Conservation (phyloP, 2,797 vertebrate species). For the Muscicapa striata region DNA sequence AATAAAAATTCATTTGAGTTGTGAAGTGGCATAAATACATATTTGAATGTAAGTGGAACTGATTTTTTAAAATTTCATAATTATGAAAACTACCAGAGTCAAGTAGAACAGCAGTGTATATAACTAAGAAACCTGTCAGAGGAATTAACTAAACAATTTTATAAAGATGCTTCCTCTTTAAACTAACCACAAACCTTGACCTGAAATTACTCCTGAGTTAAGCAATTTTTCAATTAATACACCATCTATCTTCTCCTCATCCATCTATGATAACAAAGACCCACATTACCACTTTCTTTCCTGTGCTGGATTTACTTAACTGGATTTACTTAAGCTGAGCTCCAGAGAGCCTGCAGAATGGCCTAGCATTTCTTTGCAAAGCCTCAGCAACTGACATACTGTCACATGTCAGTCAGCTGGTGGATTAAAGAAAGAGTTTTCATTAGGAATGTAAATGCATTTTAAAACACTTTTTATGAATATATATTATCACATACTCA, state of each 20-base stretch:
- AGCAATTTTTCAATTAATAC: not conserved
- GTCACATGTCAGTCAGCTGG: not conserved
- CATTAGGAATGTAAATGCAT: slow-evolving; percentile 14
- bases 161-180: not conserved
- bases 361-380: not conserved
- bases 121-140: not conserved
- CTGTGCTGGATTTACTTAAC: slow-evolving; percentile 45
- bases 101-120: not conserved
- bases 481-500: not conserved
- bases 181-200: not conserved
- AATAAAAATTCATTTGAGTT: not conserved
- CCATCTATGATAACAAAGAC: not conserved
- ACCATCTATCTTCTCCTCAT: not conserved
- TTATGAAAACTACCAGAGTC: not conserved
- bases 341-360: slow-evolving; percentile 14
- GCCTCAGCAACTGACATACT: not conserved
- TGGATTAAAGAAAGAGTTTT: slow-evolving; percentile 10
- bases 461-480: slow-evolving; percentile 15
- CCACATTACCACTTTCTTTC: not conserved
- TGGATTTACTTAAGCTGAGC: slow-evolving; percentile 33
- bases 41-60: not conserved
- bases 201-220: not conserved
- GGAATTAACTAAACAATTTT: not conserved
- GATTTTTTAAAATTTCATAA: not conserved
- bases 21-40: not conserved